Evolutionary conservation across 2,113 vertebrate species (phyloP), one percentile per base, ranked within the genome.

Genomic region (Rutilus rutilus): DNA sequence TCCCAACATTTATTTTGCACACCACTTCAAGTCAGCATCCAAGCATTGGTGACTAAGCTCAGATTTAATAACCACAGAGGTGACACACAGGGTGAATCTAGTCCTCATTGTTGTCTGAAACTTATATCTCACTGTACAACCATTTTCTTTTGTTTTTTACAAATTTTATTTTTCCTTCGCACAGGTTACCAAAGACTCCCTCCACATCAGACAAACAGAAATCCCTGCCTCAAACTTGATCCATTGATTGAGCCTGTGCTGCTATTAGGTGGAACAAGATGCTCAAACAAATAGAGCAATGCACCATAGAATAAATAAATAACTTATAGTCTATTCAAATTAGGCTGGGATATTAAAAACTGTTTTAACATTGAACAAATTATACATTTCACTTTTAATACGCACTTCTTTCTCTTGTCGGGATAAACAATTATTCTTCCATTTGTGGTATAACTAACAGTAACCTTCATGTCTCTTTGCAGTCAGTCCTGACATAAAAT

Each of bases 91-190:
- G 36, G 36, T 90, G 89, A 80, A 90, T 90, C 87, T 86, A 59
- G 84, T 87, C 90, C 78, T 78, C 52, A 77, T 77, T 87, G 87
- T 87, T 91, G 75, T 84, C 88, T 92, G 91, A 94, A 91, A 92
- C 77, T 11, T 62, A 77, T 14, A 10, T 77, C 60, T 69, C 73
- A 42, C 69, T 42, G 36, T 36, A 8, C 30, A 8, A 42, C 7
- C 0, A 2, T 10, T 42, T 42, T 36, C 36, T 36, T 36, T 36
- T 36, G 5, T 36, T 42, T 9, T 42, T 8, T 42, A 8, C 7
- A 8, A 8, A 2, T 42, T 42, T 42, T 42, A 0, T 8, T 42
- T 42, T 42, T 42, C 8, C 9, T 42, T 42, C 8, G 8, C 42
- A 42, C 67, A 71, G 69, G 67, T 71, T 42, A n/a, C 36, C 9